Evolutionary conservation across 2,113 vertebrate species (phyloP).

Genomic region (Ranitomeya variabilis): DNA sequence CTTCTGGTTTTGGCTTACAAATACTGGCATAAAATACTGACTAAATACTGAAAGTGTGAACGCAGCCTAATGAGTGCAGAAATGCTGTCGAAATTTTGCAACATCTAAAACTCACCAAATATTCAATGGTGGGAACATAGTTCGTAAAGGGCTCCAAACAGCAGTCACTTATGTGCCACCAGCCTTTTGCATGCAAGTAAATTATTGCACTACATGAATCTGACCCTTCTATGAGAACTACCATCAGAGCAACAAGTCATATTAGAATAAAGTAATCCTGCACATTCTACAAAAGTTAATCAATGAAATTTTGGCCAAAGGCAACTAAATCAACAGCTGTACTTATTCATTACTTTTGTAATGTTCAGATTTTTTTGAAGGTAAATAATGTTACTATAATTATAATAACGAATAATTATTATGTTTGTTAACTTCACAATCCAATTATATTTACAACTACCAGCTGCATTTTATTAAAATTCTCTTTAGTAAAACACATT

Average conservation of each 20-base stretch:
- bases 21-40: too few relatives aligned
- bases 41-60: too few relatives aligned
- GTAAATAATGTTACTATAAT: neutral
- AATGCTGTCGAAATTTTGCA: too few relatives aligned
- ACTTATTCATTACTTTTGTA: neutral
- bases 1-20: too few relatives aligned
- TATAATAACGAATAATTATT: neutral
- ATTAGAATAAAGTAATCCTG: neutral
- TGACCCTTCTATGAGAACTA: neutral
- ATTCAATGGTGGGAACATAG: too few relatives aligned
- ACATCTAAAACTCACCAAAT: too few relatives aligned
- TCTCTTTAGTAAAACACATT: neutral
- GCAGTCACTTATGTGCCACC: neutral
- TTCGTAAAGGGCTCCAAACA: too few relatives aligned
- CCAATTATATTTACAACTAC: neutral
- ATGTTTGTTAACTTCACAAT: neutral
- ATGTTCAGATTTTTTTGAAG: neutral
- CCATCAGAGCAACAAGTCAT: neutral
- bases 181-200: neutral
- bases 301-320: neutral
- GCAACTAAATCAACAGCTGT: neutral
- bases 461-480: constrained; percentile 16
- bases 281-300: neutral
- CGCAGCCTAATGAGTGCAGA: too few relatives aligned
- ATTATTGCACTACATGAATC: neutral